phyloP scores from a whole-genome alignment of 1,140 invertebrate species.

The Microplitis mediator region DNA sequence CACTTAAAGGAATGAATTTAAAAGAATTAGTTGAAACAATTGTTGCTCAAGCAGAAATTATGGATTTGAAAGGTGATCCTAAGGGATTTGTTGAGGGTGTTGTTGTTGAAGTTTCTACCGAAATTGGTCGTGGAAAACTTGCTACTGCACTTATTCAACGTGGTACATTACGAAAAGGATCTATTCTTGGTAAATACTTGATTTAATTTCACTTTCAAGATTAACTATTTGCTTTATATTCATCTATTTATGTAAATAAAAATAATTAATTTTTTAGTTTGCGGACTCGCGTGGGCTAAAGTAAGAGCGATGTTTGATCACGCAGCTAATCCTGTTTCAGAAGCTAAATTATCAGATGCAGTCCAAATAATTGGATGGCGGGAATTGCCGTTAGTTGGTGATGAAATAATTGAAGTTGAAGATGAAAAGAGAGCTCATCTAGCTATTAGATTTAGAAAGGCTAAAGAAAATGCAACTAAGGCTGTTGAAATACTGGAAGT shows the following conservation, averaged over 20 bases:
- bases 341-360: conserved; percentile 80
- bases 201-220: neutral
- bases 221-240: too few species aligned
- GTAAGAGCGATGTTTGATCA: conserved; percentile 87
- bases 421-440: conserved; percentile 75
- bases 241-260: too few species aligned
- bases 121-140: conserved; percentile 80
- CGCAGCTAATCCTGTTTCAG: conserved; percentile 68
- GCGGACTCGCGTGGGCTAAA: conserved; percentile 83
- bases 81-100: conserved; percentile 86
- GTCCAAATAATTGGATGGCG: conserved; percentile 90
- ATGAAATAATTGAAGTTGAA: conserved; percentile 82
- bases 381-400: conserved; percentile 85
- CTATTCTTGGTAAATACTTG: conserved; percentile 65
- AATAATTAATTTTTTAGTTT: conserved; percentile 61
- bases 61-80: conserved; percentile 83
- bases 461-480: conserved; percentile 67
- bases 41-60: conserved; percentile 83
- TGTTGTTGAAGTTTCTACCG: conserved; percentile 84
- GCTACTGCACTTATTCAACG: conserved; percentile 88
- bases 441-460: conserved; percentile 71
- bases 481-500: conserved; percentile 63
- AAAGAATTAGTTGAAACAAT: conserved; percentile 84
- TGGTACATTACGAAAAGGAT: conserved; percentile 85
- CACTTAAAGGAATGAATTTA: conserved; percentile 84